A percentile compares a stretch with the other conserved stretches of the same genome.
Conservation (phyloP, 2,888 invertebrate species). For the Leucoma salicis region DNA sequence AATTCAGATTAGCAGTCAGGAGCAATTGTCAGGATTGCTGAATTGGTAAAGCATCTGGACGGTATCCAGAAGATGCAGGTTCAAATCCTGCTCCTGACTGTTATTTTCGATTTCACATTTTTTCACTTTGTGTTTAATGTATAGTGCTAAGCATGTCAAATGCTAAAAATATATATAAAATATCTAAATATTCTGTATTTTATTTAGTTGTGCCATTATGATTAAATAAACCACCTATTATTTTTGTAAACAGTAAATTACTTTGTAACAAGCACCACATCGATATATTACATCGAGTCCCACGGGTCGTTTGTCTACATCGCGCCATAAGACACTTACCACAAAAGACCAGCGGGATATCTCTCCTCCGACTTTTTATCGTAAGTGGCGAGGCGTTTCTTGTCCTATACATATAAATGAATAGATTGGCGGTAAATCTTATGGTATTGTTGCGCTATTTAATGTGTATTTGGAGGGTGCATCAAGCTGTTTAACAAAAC, state of each 20-base stretch:
- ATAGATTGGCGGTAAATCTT: conserved; percentile 80
- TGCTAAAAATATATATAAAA: too few species aligned
- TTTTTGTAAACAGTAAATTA: conserved; percentile 75
- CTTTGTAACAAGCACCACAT: conserved; percentile 70
- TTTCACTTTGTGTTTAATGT: too few species aligned
- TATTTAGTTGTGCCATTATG: too few species aligned
- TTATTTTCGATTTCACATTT: too few species aligned
- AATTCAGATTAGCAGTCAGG: too few species aligned
- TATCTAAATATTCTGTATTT: too few species aligned
- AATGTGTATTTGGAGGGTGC: conserved; percentile 68
- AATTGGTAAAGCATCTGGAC: too few species aligned
- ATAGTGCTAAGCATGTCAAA: too few species aligned
- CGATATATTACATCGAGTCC: conserved; percentile 71
- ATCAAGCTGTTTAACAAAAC: conserved; percentile 53
- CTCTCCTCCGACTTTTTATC: conserved; percentile 75
- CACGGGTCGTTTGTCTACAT: conserved; percentile 74
- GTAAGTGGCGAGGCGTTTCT: conserved; percentile 76
- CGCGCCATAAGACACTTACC: conserved; percentile 59
- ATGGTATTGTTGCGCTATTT: conserved; percentile 74
- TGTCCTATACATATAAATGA: conserved; percentile 68
- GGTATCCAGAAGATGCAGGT: too few species aligned
- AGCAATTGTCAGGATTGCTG: too few species aligned
- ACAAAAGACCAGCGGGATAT: conserved; percentile 78
- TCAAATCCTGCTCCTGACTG: too few species aligned
- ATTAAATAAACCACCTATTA: conserved; percentile 59